phyloP scores from a whole-genome alignment of 2,797 vertebrate species.

The Bradypodion ventrale region DNA sequence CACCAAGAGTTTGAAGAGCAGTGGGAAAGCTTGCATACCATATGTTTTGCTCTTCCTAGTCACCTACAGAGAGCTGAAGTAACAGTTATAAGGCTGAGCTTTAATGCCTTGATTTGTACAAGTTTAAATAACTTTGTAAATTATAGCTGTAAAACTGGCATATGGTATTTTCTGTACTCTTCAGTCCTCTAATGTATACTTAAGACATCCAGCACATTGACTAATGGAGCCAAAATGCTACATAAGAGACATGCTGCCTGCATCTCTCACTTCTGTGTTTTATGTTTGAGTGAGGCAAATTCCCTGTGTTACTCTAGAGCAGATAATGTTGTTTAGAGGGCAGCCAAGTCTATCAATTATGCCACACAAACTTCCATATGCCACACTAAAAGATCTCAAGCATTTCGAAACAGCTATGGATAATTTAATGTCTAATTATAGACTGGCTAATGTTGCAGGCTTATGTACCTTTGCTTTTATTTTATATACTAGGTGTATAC shows the following conservation, averaged over 20 bases:
- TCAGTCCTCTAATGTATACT: slow-evolving; percentile 64
- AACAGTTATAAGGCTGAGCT: slow-evolving; percentile 64
- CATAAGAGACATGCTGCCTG: slow-evolving; percentile 58
- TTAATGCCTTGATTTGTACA: slow-evolving; percentile 73
- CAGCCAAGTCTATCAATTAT: slow-evolving; percentile 49
- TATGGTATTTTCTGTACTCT: slow-evolving; percentile 61
- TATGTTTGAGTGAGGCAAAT: slow-evolving; percentile 44
- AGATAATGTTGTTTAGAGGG: slow-evolving; percentile 56
- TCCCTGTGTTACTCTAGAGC: slow-evolving; percentile 47
- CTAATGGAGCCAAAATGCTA: slow-evolving; percentile 60
- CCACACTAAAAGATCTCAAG: background rate
- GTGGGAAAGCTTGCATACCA: slow-evolving; percentile 53
- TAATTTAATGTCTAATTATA: background rate
- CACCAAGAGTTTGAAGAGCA: slow-evolving; percentile 46
- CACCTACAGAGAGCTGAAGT: slow-evolving; percentile 58
- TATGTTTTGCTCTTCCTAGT: slow-evolving; percentile 59
- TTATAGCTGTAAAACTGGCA: slow-evolving; percentile 69
- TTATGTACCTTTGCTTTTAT: background rate
- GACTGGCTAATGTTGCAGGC: background rate
- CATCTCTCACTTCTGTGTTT: slow-evolving; percentile 50
- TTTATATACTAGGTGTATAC: background rate
- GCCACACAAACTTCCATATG: slow-evolving; percentile 25
- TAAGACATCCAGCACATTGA: slow-evolving; percentile 67
- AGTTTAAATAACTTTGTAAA: slow-evolving; percentile 70
- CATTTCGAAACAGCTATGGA: slow-evolving; percentile 35